Evolutionary conservation across 2,888 invertebrate genomes (phyloP).

Genomic region (Phlogophora meticulosa): DNA sequence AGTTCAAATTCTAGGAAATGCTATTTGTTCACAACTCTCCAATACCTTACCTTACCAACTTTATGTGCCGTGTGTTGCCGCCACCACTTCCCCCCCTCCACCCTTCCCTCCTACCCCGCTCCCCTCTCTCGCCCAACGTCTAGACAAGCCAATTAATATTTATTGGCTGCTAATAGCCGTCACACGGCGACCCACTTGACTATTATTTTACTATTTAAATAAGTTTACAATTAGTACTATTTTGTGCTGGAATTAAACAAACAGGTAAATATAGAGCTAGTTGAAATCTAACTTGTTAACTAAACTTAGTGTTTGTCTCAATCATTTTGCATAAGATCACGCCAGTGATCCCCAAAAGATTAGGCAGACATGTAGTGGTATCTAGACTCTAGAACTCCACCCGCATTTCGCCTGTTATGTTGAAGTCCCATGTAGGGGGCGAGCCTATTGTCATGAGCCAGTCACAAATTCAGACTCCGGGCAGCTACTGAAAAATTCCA

Average conservation of each 20-base stretch:
- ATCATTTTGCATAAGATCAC: too few species aligned
- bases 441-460: too few species aligned
- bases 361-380: too few species aligned
- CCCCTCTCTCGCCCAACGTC: slow-evolving; percentile 32
- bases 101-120: background rate
- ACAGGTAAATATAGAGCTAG: background rate
- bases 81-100: background rate
- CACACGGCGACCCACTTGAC: slow-evolving; percentile 42
- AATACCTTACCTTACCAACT: background rate
- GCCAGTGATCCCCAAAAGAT: too few species aligned
- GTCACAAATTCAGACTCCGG: too few species aligned
- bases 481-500: too few species aligned
- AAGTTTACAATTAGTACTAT: slow-evolving; percentile 4
- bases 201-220: background rate
- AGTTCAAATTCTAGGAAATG: too few species aligned
- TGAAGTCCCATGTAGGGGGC: too few species aligned
- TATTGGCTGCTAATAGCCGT: slow-evolving; percentile 48
- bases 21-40: too few species aligned
- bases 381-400: too few species aligned
- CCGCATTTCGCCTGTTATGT: too few species aligned
- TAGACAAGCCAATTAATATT: slow-evolving; percentile 65
- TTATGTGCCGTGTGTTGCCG: background rate
- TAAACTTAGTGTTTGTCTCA: too few species aligned
- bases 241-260: background rate
- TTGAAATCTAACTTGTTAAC: background rate